Conservation (phyloP, 1,140 invertebrate genomes). For the Zaprionus ghesquierei region DNA sequence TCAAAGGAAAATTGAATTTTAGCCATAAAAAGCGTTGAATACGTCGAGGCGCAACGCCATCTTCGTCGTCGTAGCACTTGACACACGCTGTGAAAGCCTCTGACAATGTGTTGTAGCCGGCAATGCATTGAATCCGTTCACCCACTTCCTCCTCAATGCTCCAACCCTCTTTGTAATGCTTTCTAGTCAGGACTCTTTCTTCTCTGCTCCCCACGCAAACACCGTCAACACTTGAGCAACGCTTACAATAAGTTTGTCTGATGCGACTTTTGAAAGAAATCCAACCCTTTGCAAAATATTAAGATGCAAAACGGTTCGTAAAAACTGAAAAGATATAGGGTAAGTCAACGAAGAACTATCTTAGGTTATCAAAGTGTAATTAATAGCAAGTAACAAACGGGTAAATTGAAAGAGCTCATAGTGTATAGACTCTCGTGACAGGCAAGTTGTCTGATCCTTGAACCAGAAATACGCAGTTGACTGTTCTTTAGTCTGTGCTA, state of each 20-base stretch:
- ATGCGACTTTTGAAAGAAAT: conserved; percentile 66
- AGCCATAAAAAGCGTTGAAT: conserved; percentile 55
- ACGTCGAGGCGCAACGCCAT: conserved; percentile 21
- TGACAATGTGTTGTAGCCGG: conserved; percentile 52
- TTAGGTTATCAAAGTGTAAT: not conserved
- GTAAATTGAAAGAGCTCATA: too few relatives aligned
- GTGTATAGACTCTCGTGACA: too few relatives aligned
- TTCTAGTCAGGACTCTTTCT: too few relatives aligned
- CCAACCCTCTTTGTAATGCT: too few relatives aligned
- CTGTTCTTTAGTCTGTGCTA: too few relatives aligned
- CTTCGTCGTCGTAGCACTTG: not conserved
- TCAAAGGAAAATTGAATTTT: conserved; percentile 76
- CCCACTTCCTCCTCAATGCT: too few relatives aligned
- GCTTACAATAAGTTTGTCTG: conserved; percentile 57
- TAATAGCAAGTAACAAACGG: too few relatives aligned
- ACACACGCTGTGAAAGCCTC: conserved; percentile 45
- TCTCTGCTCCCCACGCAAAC: not conserved
- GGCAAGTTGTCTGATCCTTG: too few relatives aligned
- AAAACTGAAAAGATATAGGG: not conserved
- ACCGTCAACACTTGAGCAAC: conserved; percentile 8
- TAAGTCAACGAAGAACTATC: not conserved
- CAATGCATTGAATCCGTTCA: not conserved
- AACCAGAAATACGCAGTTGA: too few relatives aligned
- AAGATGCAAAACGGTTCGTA: conserved; percentile 32
- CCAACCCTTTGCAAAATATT: conserved; percentile 66